phyloP scores from a whole-genome alignment of 2,888 invertebrate species.

The Hedychridium roseum region DNA sequence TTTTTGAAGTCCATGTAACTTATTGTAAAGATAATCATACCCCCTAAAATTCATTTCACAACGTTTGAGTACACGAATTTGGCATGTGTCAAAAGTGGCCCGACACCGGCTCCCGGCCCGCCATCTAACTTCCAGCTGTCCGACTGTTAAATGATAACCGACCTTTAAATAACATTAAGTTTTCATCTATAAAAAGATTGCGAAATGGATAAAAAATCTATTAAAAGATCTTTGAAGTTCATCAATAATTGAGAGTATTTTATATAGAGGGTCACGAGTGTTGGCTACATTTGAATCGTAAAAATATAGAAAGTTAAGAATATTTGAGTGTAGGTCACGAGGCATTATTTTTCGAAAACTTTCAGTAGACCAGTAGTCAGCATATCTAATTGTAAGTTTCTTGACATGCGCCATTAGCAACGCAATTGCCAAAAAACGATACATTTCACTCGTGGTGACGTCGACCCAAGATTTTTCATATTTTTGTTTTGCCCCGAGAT shows the following conservation, averaged over 20 bases:
- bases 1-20: too few relatives aligned
- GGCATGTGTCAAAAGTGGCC: too few relatives aligned
- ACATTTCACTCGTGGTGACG: slow-evolving; percentile 6
- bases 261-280: slow-evolving; percentile 8
- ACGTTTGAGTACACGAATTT: too few relatives aligned
- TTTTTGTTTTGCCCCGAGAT: background rate
- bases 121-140: too few relatives aligned
- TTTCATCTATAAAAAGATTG: slow-evolving; percentile 11
- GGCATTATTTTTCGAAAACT: slow-evolving; percentile 12
- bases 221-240: slow-evolving; percentile 11
- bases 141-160: slow-evolving; percentile 14
- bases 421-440: slow-evolving; percentile 1
- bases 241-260: slow-evolving; percentile 11
- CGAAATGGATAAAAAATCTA: slow-evolving; percentile 13
- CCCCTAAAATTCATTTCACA: too few relatives aligned
- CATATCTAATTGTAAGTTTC: slow-evolving; percentile 8
- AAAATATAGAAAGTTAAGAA: slow-evolving; percentile 11
- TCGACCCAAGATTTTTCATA: slow-evolving; percentile 9
- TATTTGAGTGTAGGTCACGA: slow-evolving; percentile 7
- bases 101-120: too few relatives aligned
- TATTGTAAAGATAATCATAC: too few relatives aligned
- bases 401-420: slow-evolving; percentile 10
- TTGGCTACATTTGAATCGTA: slow-evolving; percentile 8
- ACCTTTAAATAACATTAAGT: slow-evolving; percentile 12
- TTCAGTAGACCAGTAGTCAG: slow-evolving; percentile 9